These are phyloP conservation scores for Enteromius afrohamiltoni DNA, from an alignment of 2,797 vertebrate species.

Conservation along the genomic window DNA sequence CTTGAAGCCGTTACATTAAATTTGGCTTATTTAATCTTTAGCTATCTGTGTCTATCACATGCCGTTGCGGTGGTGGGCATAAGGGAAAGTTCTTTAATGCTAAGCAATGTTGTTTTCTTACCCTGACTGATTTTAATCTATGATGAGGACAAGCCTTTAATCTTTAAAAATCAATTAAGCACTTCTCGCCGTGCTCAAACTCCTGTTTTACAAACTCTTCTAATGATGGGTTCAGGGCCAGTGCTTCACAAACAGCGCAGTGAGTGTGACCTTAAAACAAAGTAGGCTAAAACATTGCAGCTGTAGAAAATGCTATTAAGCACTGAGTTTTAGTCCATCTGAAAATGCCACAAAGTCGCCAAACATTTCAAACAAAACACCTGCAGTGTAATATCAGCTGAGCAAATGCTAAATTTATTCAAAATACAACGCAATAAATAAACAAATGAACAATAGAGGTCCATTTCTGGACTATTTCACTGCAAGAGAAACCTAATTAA, in stretches of 20 bases:
- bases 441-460: slow-evolving; percentile 47
- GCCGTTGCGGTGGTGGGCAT: not conserved
- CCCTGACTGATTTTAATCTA: slow-evolving; percentile 28
- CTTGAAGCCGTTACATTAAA: slow-evolving; percentile 49
- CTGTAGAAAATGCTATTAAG: slow-evolving; percentile 42
- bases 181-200: slow-evolving; percentile 12
- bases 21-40: slow-evolving; percentile 53
- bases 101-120: slow-evolving; percentile 29
- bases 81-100: slow-evolving; percentile 34
- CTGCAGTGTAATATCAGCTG: slow-evolving; percentile 30
- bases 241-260: slow-evolving; percentile 29
- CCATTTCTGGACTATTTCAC: slow-evolving; percentile 24
- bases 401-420: slow-evolving; percentile 28
- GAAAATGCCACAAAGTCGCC: slow-evolving; percentile 41
- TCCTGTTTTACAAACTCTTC: slow-evolving; percentile 28
- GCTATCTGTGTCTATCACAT: slow-evolving; percentile 52
- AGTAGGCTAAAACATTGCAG: slow-evolving; percentile 53
- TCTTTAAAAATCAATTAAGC: slow-evolving; percentile 48
- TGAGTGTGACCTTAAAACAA: slow-evolving; percentile 41
- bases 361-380: slow-evolving; percentile 36
- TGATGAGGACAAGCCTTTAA: slow-evolving; percentile 31
- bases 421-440: slow-evolving; percentile 46
- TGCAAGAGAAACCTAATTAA: slow-evolving; percentile 37
- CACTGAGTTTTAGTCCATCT: slow-evolving; percentile 35
- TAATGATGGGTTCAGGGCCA: slow-evolving; percentile 45